These are phyloP conservation scores for Bubo blakistoni DNA, from an alignment of 2,113 vertebrate species.

Conservation along the genomic window DNA sequence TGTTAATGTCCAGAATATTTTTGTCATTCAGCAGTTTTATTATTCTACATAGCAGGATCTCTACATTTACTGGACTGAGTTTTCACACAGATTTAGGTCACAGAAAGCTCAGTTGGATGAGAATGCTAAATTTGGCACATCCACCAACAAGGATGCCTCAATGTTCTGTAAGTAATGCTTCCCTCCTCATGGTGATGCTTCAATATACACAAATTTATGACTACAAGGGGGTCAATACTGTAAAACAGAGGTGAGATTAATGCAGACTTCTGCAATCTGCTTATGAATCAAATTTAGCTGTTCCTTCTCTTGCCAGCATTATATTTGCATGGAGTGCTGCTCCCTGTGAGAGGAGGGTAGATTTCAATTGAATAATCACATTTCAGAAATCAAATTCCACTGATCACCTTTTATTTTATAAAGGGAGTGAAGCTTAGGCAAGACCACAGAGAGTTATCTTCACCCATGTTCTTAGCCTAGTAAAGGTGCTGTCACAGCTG, in stretches of 20 bases:
- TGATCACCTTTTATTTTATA: neutral
- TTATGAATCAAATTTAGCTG: neutral
- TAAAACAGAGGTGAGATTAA: neutral
- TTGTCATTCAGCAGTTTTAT: neutral
- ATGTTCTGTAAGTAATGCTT: neutral
- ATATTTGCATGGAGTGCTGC: neutral
- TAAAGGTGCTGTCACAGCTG: neutral
- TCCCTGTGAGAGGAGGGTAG: neutral
- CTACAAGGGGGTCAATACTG: neutral
- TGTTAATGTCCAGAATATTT: neutral
- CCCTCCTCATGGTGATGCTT: neutral
- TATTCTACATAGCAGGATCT: neutral
- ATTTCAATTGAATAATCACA: neutral
- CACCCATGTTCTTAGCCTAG: neutral
- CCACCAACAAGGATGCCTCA: neutral
- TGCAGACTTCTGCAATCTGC: neutral
- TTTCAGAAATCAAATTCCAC: neutral
- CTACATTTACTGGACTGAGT: neutral
- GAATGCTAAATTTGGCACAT: neutral
- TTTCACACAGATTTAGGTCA: neutral
- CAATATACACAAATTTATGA: neutral
- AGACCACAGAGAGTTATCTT: neutral
- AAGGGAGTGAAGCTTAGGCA: neutral
- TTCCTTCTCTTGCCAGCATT: neutral
- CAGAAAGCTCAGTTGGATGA: neutral